Conservation (phyloP, 1,140 invertebrate genomes). For the Theocolax elegans region DNA sequence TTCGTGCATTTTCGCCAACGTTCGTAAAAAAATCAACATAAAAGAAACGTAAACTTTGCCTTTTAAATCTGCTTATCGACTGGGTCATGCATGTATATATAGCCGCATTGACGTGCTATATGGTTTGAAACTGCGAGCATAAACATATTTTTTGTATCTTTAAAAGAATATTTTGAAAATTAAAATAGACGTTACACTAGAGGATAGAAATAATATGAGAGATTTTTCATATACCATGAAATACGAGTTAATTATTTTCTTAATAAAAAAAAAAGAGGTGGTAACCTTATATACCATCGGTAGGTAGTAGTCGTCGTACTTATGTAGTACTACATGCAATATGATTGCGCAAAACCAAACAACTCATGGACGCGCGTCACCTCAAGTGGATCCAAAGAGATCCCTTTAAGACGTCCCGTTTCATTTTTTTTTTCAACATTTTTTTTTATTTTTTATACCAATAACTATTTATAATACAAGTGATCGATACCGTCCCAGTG, state of each 20-base stretch:
- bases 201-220: too few species aligned
- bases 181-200: too few species aligned
- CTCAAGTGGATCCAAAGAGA: slow-evolving; percentile 12
- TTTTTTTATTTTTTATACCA: background rate
- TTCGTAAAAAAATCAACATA: slow-evolving; percentile 1
- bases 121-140: too few species aligned
- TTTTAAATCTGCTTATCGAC: slow-evolving; percentile 9
- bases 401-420: background rate
- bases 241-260: too few species aligned
- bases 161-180: too few species aligned
- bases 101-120: background rate
- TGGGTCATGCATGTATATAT: background rate
- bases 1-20: background rate
- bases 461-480: background rate
- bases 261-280: too few species aligned
- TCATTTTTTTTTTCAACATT: slow-evolving; percentile 16
- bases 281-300: too few species aligned
- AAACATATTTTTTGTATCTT: too few species aligned
- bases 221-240: too few species aligned
- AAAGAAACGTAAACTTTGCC: background rate
- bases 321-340: too few species aligned
- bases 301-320: too few species aligned
- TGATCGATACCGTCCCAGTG: background rate
- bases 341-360: slow-evolving; percentile 35
- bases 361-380: slow-evolving; percentile 39